Conservation (phyloP, 2,797 vertebrate species). For the Malurus splendens region DNA sequence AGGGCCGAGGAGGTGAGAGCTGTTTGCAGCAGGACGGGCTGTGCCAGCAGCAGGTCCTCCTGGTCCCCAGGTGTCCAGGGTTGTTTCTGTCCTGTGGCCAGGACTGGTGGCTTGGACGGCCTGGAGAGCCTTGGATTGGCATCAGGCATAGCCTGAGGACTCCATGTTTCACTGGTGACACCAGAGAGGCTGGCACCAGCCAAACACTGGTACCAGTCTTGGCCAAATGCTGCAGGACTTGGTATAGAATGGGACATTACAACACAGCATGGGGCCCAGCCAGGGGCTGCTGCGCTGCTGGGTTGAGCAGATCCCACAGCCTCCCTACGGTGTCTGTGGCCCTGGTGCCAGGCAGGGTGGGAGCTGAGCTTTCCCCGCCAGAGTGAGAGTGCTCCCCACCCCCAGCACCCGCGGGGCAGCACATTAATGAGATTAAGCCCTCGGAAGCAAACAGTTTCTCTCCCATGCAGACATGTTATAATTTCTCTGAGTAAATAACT, state of each 20-base stretch:
- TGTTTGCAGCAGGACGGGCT: fast-evolving
- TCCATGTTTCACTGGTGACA: neutral
- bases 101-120: fast-evolving
- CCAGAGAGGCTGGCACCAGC: neutral
- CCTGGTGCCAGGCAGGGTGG: neutral
- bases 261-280: neutral
- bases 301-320: neutral
- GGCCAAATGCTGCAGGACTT: neutral
- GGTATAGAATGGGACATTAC: neutral
- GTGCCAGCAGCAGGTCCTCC: neutral
- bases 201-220: neutral
- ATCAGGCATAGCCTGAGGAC: neutral
- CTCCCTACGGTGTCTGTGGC: neutral
- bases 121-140: fast-evolving
- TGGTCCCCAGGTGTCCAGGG: fast-evolving
- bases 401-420: neutral
- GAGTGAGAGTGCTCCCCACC: neutral
- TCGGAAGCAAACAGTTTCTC: slow-evolving; percentile 45
- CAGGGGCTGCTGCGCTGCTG: neutral
- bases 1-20: slow-evolving; percentile 85
- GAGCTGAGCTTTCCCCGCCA: neutral
- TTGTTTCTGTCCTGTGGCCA: neutral
- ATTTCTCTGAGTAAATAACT: slow-evolving; percentile 53
- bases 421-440: slow-evolving; percentile 45
- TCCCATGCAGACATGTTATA: slow-evolving; percentile 51